Evolutionary conservation across 1,140 invertebrate species (phyloP).

Genomic region (Drosophila repletoides): DNA sequence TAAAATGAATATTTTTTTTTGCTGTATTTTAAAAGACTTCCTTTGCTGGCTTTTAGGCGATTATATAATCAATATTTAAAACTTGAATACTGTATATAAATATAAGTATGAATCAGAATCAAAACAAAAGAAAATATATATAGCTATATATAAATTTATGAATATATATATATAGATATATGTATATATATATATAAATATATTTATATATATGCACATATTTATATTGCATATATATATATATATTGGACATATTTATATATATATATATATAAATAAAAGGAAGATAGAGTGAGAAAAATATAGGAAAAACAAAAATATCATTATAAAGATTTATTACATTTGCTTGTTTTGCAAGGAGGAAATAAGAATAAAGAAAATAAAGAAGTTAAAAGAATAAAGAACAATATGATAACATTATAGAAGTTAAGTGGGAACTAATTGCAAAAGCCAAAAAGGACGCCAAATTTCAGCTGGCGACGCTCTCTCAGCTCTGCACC

Average conservation of each 20-base stretch:
- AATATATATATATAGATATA: conserved; percentile 3
- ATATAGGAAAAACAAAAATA: conserved; percentile 18
- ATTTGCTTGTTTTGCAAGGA: conserved; percentile 11
- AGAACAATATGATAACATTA: conserved; percentile 38
- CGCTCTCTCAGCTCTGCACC: conserved; percentile 46
- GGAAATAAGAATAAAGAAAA: conserved; percentile 12
- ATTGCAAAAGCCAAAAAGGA: conserved; percentile 26
- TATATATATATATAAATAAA: not conserved
- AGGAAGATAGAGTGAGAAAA: not conserved
- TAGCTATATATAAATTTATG: conserved; percentile 4
- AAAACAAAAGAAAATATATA: not conserved
- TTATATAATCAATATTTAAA: conserved; percentile 7
- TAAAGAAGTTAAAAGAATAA: conserved; percentile 1
- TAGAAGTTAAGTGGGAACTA: conserved; percentile 57
- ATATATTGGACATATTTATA: conserved; percentile 1
- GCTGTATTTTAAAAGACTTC: conserved; percentile 25
- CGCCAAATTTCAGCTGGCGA: conserved; percentile 18
- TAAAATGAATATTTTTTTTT: conserved; percentile 24
- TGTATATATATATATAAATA: conserved; percentile 7
- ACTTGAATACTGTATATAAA: conserved; percentile 39
- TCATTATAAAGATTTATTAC: conserved; percentile 24
- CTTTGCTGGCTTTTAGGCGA: conserved; percentile 28
- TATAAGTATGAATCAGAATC: conserved; percentile 32
- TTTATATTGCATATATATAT: conserved; percentile 5
- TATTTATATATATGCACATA: not conserved